Evolutionary conservation across 1,140 invertebrate species (phyloP).

Genomic region (Chionoecetes opilio): DNA sequence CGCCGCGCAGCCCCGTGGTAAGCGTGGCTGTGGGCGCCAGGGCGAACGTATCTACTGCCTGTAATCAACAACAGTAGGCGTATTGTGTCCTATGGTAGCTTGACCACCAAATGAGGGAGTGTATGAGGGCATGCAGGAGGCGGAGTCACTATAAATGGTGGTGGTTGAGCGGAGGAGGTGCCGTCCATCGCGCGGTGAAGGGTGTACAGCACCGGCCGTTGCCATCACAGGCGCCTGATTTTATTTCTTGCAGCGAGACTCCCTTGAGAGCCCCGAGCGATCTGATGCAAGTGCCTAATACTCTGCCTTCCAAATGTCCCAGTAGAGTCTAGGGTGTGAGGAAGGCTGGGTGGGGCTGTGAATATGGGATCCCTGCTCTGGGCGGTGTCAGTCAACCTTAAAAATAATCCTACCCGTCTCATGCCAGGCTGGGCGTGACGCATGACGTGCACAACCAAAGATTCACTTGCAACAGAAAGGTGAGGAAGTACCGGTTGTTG

Average conservation of each 20-base stretch:
- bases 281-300: background rate
- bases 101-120: background rate
- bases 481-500: background rate
- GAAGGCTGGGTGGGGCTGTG: background rate
- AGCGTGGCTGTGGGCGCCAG: background rate
- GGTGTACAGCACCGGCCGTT: slow-evolving; percentile 50
- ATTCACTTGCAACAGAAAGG: background rate
- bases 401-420: background rate
- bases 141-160: background rate
- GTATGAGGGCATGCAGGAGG: background rate
- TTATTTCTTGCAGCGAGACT: slow-evolving; percentile 22
- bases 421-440: background rate
- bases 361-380: background rate
- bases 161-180: slow-evolving; percentile 27
- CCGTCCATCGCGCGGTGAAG: slow-evolving; percentile 66
- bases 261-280: background rate
- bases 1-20: background rate
- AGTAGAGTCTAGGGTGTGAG: background rate
- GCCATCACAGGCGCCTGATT: slow-evolving; percentile 19
- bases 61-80: background rate
- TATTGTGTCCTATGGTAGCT: background rate
- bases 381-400: background rate
- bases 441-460: slow-evolving; percentile 40
- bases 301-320: background rate
- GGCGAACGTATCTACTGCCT: background rate